Conservation (phyloP, 92 coral and sea anemone genomes). For the Epizoanthus stellaris region DNA sequence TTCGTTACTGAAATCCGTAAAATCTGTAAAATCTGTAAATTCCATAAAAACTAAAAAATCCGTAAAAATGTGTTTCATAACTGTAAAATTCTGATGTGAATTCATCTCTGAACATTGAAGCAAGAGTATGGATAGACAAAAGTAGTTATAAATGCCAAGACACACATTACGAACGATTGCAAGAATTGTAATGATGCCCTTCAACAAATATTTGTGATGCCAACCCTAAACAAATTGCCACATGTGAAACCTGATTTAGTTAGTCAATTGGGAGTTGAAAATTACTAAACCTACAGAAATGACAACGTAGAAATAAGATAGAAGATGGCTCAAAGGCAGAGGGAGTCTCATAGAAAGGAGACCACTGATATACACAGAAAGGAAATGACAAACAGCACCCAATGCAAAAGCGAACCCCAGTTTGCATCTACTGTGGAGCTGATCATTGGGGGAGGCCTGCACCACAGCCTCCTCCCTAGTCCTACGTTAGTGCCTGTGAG, state of each 20-base stretch:
- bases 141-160: slow-evolving; percentile 55
- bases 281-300: slow-evolving; percentile 12
- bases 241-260: slow-evolving; percentile 61
- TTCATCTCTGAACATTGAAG: too few species aligned
- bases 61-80: too few species aligned
- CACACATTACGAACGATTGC: slow-evolving; percentile 31
- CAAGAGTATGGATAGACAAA: slow-evolving; percentile 62
- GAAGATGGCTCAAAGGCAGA: not conserved
- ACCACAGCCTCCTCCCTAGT: slow-evolving; percentile 29
- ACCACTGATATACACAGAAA: slow-evolving; percentile 28
- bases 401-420: slow-evolving; percentile 24
- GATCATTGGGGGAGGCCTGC: slow-evolving; percentile 50
- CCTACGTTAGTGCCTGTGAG: slow-evolving; percentile 52
- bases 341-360: slow-evolving; percentile 34
- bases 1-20: too few species aligned
- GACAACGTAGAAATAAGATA: slow-evolving; percentile 51
- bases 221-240: slow-evolving; percentile 64
- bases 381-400: slow-evolving; percentile 14
- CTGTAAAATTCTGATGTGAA: too few species aligned
- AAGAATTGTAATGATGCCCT: slow-evolving; percentile 68
- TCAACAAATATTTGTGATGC: slow-evolving; percentile 50
- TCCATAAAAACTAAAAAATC: too few species aligned
- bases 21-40: too few species aligned
- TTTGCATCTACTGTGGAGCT: slow-evolving; percentile 38
- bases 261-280: slow-evolving; percentile 53